A percentile compares a stretch with the other conserved stretches of the same genome.
Evolutionary conservation across 2,888 invertebrate species (phyloP).

Genomic region (Anthophora plumipes): DNA sequence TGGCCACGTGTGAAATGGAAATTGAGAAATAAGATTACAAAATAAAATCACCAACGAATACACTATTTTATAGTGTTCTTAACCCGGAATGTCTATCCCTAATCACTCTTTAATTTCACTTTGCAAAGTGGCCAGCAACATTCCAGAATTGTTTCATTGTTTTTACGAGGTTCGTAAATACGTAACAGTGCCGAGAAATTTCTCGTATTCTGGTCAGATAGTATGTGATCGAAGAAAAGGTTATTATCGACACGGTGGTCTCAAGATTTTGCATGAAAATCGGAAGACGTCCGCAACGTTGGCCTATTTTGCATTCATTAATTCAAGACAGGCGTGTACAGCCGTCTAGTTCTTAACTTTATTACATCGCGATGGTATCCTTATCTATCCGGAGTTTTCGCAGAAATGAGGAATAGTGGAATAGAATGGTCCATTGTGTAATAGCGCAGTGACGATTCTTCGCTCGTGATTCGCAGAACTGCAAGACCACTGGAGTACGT

Average conservation of each 20-base stretch:
- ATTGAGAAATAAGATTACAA: not conserved
- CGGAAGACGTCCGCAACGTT: conserved; percentile 14
- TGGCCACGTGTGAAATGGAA: not conserved
- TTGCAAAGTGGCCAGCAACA: no score
- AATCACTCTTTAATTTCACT: no score
- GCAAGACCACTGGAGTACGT: conserved; percentile 22
- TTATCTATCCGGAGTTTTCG: conserved; percentile 60
- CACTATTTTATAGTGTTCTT: no score
- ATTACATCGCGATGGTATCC: conserved; percentile 60
- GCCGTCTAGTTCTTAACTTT: conserved; percentile 54
- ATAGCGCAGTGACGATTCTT: conserved; percentile 61
- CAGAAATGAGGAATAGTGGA: conserved; percentile 69
- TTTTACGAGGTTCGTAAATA: no score
- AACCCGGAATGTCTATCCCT: no score
- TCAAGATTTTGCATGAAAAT: conserved; percentile 23
- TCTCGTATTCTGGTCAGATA: no score
- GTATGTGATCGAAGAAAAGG: no score
- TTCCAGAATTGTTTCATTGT: no score
- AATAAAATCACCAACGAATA: not conserved
- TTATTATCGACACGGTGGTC: not conserved
- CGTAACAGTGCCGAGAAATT: no score
- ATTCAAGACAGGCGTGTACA: conserved; percentile 34
- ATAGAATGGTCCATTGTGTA: conserved; percentile 72
- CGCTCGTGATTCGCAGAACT: conserved; percentile 52
- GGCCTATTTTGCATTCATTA: conserved; percentile 54